Percentiles rank a stretch among this genome's conserved stretches.
Conservation (phyloP, 2,888 invertebrate genomes). For the Chalcis sispes region DNA sequence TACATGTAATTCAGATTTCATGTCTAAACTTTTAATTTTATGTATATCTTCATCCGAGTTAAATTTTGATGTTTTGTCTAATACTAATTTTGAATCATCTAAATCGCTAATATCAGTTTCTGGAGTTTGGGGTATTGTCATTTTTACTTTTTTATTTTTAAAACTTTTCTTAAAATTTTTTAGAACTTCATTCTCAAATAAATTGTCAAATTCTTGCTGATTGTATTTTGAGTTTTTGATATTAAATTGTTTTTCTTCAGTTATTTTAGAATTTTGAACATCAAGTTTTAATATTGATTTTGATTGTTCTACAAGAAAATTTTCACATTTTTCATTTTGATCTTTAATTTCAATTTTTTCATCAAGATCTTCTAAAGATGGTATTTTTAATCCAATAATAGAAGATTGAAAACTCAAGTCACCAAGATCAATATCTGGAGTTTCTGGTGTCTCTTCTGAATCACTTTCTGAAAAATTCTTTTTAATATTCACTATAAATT, state of each 20-base stretch:
- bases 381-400: slow-evolving; percentile 47
- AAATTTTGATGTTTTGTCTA: slow-evolving; percentile 22
- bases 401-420: slow-evolving; percentile 55
- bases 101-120: slow-evolving; percentile 57
- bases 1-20: not conserved
- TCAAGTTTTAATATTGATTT: slow-evolving; percentile 50
- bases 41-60: slow-evolving; percentile 1
- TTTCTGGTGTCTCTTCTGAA: slow-evolving; percentile 55
- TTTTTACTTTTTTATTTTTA: slow-evolving; percentile 53
- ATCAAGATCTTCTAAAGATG: slow-evolving; percentile 29
- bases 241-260: slow-evolving; percentile 50
- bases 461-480: slow-evolving; percentile 56
- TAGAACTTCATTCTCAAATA: slow-evolving; percentile 64
- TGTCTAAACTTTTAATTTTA: not conserved
- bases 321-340: no score
- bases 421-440: slow-evolving; percentile 58
- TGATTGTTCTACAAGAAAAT: no score
- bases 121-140: slow-evolving; percentile 58
- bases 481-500: slow-evolving; percentile 61
- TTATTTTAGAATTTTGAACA: slow-evolving; percentile 41
- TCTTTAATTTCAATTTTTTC: no score
- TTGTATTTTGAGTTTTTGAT: slow-evolving; percentile 61
- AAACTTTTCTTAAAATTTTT: slow-evolving; percentile 57
- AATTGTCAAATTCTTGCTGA: slow-evolving; percentile 60
- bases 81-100: slow-evolving; percentile 26